A percentile compares a stretch with the other conserved stretches of the same genome.
Conservation (phyloP, 1,140 invertebrate genomes). For the Pygmarrhopalites habei region DNA sequence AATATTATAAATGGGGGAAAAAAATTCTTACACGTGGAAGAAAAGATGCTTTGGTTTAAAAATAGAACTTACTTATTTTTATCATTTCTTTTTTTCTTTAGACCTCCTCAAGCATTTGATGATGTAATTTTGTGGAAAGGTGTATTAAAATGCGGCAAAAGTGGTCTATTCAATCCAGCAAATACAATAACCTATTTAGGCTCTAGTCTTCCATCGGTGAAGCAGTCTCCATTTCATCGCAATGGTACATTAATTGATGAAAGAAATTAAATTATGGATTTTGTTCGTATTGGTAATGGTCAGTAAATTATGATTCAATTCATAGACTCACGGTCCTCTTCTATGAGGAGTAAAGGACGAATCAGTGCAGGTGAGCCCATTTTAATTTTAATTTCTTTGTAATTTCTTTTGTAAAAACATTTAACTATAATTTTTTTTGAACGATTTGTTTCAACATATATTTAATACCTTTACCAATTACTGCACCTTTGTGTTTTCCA, state of each 20-base stretch:
- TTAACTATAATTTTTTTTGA: too few relatives aligned
- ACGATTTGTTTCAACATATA: too few relatives aligned
- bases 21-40: background rate
- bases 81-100: conserved; percentile 7
- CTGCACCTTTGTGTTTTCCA: too few relatives aligned
- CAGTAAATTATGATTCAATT: too few relatives aligned
- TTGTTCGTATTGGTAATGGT: too few relatives aligned
- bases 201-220: conserved; percentile 66
- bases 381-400: too few relatives aligned
- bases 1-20: background rate
- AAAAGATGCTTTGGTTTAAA: background rate
- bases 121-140: conserved; percentile 63
- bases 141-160: conserved; percentile 71
- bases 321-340: conserved; percentile 31
- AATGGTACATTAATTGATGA: conserved; percentile 45
- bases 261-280: too few relatives aligned
- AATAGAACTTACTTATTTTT: background rate
- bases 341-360: conserved; percentile 46
- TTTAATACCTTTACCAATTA: too few relatives aligned
- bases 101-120: conserved; percentile 42
- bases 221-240: conserved; percentile 51
- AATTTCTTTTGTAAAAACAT: too few relatives aligned
- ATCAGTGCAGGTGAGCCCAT: too few relatives aligned
- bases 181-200: conserved; percentile 80
- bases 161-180: conserved; percentile 81